phyloP scores from a whole-genome alignment of 1,140 invertebrate genomes.

The Elymnias hypermnestra region DNA sequence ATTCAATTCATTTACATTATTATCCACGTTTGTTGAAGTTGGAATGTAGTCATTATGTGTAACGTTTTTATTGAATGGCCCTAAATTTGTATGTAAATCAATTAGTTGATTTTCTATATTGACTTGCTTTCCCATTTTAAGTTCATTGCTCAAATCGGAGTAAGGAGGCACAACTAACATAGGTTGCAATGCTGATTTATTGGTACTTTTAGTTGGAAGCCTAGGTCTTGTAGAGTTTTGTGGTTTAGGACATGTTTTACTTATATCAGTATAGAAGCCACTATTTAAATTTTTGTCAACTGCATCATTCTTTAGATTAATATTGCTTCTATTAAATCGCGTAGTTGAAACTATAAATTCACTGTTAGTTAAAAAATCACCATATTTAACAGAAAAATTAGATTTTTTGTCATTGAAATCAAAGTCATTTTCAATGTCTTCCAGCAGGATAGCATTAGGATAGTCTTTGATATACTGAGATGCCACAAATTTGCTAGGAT shows the following conservation, averaged over 20 bases:
- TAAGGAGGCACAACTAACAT: conserved; percentile 27
- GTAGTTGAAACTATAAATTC: conserved; percentile 29
- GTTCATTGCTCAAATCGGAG: conserved; percentile 13
- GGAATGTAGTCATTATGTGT: too few relatives aligned
- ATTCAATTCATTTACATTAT: too few relatives aligned
- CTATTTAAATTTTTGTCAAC: conserved; percentile 7
- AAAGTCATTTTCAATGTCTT: conserved; percentile 57
- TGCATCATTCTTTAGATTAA: conserved; percentile 9
- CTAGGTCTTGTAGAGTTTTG: conserved; percentile 1
- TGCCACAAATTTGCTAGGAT: conserved; percentile 28
- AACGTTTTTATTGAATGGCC: too few relatives aligned
- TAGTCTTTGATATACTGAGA: conserved; percentile 24
- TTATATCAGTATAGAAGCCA: background rate
- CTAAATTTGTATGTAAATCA: background rate
- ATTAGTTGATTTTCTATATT: background rate
- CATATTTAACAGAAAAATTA: conserved; percentile 56
- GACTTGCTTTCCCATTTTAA: conserved; percentile 7
- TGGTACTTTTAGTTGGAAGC: conserved; percentile 18
- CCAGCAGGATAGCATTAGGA: conserved; percentile 31
- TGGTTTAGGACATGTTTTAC: conserved; percentile 4
- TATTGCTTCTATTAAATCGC: conserved; percentile 18
- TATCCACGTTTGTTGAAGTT: too few relatives aligned
- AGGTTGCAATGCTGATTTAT: conserved; percentile 15
- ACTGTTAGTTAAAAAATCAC: conserved; percentile 55
- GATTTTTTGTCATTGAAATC: conserved; percentile 47